Evolutionary conservation across 1,140 invertebrate species (phyloP).

Genomic region (Phocides pigmalion): DNA sequence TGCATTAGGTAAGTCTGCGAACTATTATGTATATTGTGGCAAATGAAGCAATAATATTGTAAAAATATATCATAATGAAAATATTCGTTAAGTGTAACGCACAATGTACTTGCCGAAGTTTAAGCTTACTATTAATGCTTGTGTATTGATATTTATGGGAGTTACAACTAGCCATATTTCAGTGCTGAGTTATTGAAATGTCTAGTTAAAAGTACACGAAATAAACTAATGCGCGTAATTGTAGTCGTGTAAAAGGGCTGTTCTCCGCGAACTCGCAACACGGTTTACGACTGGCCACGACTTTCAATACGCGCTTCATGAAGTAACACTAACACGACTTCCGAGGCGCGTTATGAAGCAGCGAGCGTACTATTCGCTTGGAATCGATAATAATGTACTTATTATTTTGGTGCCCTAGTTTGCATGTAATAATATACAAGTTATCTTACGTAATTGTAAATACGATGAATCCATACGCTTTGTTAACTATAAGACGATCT

Average conservation of each 20-base stretch:
- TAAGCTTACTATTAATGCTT: neutral
- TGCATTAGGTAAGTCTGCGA: conserved; percentile 19
- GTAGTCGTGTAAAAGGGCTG: conserved; percentile 20
- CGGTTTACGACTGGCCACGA: conserved; percentile 3
- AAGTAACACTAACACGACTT: neutral
- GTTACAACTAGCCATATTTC: no score
- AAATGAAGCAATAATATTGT: conserved; percentile 25
- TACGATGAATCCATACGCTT: conserved; percentile 82
- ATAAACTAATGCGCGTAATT: conserved; percentile 10
- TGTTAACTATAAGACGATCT: conserved; percentile 79
- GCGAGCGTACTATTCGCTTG: conserved; percentile 37
- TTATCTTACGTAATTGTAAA: conserved; percentile 75
- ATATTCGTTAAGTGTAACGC: conserved; percentile 20
- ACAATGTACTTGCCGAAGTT: conserved; percentile 12
- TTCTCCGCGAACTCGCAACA: conserved; percentile 5
- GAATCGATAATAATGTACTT: conserved; percentile 66
- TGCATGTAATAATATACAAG: conserved; percentile 69
- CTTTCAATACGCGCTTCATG: neutral
- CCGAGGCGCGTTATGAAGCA: neutral
- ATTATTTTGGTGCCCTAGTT: conserved; percentile 73
- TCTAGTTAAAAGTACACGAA: neutral
- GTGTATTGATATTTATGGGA: no score
- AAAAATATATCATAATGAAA: conserved; percentile 7
- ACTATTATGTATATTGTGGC: conserved; percentile 9
- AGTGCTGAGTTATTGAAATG: neutral